Evolutionary conservation across 2,888 invertebrate genomes (phyloP).

Genomic region (Carpatolechia fugitivella): DNA sequence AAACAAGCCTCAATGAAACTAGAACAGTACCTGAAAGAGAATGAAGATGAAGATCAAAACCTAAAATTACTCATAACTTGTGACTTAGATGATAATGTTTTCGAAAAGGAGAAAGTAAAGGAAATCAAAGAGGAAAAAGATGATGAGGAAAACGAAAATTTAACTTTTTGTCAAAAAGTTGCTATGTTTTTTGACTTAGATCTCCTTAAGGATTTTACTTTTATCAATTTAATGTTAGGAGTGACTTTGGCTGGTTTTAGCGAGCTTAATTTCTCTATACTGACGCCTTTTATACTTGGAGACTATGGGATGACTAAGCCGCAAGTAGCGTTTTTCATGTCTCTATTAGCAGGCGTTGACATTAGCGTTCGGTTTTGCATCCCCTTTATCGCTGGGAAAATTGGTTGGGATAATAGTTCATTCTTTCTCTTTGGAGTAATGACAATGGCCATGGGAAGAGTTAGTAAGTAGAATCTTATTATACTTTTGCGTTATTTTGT

Average conservation of each 20-base stretch:
- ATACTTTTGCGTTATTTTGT: no score
- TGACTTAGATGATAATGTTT: slow-evolving; percentile 52
- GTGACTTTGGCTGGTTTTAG: slow-evolving; percentile 85
- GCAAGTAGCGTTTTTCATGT: slow-evolving; percentile 84
- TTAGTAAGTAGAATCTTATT: slow-evolving; percentile 74
- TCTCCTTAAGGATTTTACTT: slow-evolving; percentile 83
- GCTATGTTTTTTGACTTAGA: slow-evolving; percentile 84
- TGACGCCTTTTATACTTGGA: slow-evolving; percentile 85
- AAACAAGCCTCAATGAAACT: slow-evolving; percentile 77
- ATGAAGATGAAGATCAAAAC: slow-evolving; percentile 46
- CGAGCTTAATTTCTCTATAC: slow-evolving; percentile 85
- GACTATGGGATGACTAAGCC: slow-evolving; percentile 81
- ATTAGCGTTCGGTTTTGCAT: slow-evolving; percentile 83
- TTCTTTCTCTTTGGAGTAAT: slow-evolving; percentile 85
- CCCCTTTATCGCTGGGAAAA: slow-evolving; percentile 84
- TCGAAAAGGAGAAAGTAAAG: slow-evolving; percentile 33
- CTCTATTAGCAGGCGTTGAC: slow-evolving; percentile 83
- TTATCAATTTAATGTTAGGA: slow-evolving; percentile 85
- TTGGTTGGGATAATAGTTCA: slow-evolving; percentile 84
- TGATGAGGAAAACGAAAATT: slow-evolving; percentile 39
- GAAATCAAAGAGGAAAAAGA: slow-evolving; percentile 32
- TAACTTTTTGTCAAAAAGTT: slow-evolving; percentile 77
- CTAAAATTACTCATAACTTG: slow-evolving; percentile 49
- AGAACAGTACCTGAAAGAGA: slow-evolving; percentile 70
- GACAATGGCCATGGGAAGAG: slow-evolving; percentile 82